phyloP scores from a whole-genome alignment of 2,113 vertebrate species.

The Andinoacara biseriatus region DNA sequence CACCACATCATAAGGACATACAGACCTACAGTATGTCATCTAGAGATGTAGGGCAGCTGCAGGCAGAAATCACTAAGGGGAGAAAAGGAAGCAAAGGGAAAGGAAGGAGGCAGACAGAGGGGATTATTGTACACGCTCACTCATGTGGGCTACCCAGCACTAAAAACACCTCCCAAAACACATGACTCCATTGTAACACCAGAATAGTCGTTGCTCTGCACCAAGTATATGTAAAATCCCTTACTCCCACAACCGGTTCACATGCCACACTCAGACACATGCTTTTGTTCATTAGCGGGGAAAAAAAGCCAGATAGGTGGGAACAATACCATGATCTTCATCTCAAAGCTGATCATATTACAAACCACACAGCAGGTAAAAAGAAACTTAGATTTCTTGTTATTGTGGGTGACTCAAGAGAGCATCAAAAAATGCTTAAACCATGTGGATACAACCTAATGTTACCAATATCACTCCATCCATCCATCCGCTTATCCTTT shows the following conservation, averaged over 20 bases:
- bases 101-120: conserved; percentile 71
- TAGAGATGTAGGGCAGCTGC: conserved; percentile 63
- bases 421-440: not conserved
- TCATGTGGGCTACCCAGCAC: conserved; percentile 69
- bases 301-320: conserved; percentile 23
- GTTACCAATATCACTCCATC: too few relatives aligned
- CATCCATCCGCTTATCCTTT: too few relatives aligned
- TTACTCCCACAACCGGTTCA: not conserved
- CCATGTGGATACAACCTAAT: not conserved
- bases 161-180: conserved; percentile 74
- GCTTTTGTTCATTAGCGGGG: not conserved
- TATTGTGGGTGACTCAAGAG: not conserved
- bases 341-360: not conserved
- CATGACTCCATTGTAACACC: conserved; percentile 73
- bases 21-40: conserved; percentile 28
- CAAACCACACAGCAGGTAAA: not conserved
- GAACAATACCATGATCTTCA: not conserved
- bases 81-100: conserved; percentile 67
- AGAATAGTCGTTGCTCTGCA: conserved; percentile 54
- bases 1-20: conserved; percentile 12
- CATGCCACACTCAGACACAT: not conserved
- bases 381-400: not conserved
- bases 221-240: conserved; percentile 44
- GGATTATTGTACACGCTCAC: conserved; percentile 75
- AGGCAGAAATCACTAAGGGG: conserved; percentile 61